A percentile compares a stretch with the other conserved stretches of the same genome.
phyloP scores from a whole-genome alignment of 2,797 vertebrate species.

The Tragelaphus oryx region DNA sequence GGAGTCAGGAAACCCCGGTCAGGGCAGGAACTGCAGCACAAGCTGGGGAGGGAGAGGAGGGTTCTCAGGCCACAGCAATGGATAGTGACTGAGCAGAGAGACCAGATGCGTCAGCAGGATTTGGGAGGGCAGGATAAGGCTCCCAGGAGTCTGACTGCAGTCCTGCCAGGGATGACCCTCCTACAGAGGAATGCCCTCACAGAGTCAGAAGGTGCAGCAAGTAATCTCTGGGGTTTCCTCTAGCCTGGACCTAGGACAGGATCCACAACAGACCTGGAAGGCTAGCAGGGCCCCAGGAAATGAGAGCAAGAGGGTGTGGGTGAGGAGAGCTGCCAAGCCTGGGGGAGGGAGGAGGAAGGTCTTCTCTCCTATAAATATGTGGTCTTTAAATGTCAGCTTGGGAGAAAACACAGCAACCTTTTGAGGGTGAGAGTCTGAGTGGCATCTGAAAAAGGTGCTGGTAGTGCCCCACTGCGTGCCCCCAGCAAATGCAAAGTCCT shows the following conservation, averaged over 20 bases:
- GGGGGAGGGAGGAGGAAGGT: not conserved
- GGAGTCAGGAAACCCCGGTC: not conserved
- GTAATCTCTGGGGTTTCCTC: not conserved
- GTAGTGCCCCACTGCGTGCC: not conserved
- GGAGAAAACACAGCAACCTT: slow-evolving; percentile 33
- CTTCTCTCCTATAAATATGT: not conserved
- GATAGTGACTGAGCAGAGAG: not conserved
- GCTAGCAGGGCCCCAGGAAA: not conserved
- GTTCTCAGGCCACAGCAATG: not conserved
- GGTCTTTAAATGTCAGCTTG: slow-evolving; percentile 45
- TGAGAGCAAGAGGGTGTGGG: not conserved
- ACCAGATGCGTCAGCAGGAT: not conserved
- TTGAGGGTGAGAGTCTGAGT: not conserved
- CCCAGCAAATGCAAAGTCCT: not conserved
- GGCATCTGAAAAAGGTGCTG: not conserved
- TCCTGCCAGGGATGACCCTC: not conserved
- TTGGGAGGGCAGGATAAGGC: too few relatives aligned
- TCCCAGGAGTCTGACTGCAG: not conserved
- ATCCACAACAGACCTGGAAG: not conserved
- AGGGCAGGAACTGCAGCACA: not conserved
- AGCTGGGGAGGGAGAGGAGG: not conserved
- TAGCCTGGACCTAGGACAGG: not conserved
- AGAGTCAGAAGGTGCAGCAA: not conserved
- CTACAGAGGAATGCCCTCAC: not conserved
- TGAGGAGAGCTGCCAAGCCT: not conserved